Conservation (phyloP, 1,140 invertebrate species). For the Drosophila pallidifrons region DNA sequence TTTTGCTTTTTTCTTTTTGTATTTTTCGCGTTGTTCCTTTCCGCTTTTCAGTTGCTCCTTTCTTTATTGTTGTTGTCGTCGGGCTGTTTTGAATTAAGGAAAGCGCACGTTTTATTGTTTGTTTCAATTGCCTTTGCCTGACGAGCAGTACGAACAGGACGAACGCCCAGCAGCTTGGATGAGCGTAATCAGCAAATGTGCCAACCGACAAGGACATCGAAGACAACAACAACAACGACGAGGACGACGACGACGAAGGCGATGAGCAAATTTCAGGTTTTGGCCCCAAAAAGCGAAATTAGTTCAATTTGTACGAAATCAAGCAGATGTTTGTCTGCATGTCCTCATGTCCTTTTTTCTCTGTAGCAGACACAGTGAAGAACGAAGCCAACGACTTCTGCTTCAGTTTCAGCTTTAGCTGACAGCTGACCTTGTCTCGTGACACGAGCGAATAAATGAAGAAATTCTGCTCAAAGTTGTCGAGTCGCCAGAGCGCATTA, state of each 20-base stretch:
- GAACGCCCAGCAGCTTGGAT: constrained; percentile 6
- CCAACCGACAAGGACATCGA: constrained; percentile 39
- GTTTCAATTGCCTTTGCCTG: constrained; percentile 75
- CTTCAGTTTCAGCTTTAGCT: no score
- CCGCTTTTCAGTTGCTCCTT: constrained; percentile 58
- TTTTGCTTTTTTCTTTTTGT: not conserved
- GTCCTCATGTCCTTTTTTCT: constrained; percentile 4
- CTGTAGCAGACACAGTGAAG: constrained; percentile 40
- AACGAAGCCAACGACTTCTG: constrained; percentile 49
- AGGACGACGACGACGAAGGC: not conserved
- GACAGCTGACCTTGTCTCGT: constrained; percentile 3
- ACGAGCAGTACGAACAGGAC: constrained; percentile 58
- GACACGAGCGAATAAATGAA: not conserved
- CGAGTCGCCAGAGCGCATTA: constrained; percentile 2
- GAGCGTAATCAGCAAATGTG: constrained; percentile 79
- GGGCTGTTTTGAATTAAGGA: constrained; percentile 76
- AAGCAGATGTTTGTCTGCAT: constrained; percentile 63
- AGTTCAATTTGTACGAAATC: constrained; percentile 82
- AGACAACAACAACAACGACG: not conserved
- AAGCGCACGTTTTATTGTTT: constrained; percentile 83
- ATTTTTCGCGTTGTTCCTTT: constrained; percentile 22
- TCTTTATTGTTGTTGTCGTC: constrained; percentile 31
- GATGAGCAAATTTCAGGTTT: constrained; percentile 43
- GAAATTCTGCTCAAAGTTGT: not conserved
- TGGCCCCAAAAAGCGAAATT: constrained; percentile 67